Base-by-base conservation (phyloP, 2,113 vertebrate species). In the Lota lota region DNA sequence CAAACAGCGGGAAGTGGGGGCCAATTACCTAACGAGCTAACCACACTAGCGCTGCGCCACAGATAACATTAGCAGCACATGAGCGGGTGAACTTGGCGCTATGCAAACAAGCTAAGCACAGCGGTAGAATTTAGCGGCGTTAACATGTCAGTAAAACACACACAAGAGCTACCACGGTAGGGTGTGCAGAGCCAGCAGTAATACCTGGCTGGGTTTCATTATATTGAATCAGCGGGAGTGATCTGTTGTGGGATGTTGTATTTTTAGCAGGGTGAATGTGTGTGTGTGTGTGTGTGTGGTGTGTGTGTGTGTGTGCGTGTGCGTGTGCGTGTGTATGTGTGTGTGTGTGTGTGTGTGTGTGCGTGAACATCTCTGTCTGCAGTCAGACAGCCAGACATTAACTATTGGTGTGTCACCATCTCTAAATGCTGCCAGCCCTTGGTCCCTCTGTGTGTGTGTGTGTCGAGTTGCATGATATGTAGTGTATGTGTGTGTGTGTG, bases 391-490 rank as follows among this genome's bases (percentile, higher is more conserved):
- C 79, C 67, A 72, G 83, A 80, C 72, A 85, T 77, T 82, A 83
- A 85, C 82, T 80, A 78, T 77, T n/a, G 75, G 77, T 86, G 87
- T 82, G 87, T 83, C 85, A 87, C 85, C 85, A 87, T 88, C 83
- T 90, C 85, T 84, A 83, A 72, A 80, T 80, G 83, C 76, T 69
- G 86, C 68, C 81, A 70, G n/a, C n/a, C n/a, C 57, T 18, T 5
- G 15, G 54, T 18, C 54, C 19, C 17, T 57, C 17, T 15, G 17
- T 12, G 19, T 65, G 33, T 53, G n/a, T 20, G 63, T 12, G 50
- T 17, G 64, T 18, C n/a, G n/a, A n/a, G n/a, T n/a, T n/a, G n/a
- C n/a, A n/a, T n/a, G n/a, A n/a, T n/a, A n/a, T n/a, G n/a, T n/a
- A n/a, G 50, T 56, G 12, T 24, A 12, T 18, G 50, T 66, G 64